These are phyloP conservation scores for Ellobius talpinus DNA, from an alignment of 2,113 vertebrate genomes.

Conservation along the genomic window DNA sequence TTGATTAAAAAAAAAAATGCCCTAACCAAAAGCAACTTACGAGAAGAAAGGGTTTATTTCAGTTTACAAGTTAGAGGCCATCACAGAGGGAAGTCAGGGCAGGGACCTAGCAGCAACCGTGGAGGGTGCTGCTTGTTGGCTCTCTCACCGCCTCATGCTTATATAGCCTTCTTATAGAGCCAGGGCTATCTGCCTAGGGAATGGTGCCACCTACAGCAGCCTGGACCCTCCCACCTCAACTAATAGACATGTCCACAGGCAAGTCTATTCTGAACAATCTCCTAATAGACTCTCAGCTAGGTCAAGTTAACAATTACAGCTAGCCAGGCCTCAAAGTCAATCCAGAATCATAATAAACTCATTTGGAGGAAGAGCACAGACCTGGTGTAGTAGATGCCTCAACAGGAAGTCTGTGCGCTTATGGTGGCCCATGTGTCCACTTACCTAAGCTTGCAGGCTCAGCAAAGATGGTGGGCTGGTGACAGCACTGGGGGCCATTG, in stretches of 20 bases:
- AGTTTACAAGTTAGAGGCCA: not conserved
- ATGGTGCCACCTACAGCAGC: not conserved
- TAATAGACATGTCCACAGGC: too few species aligned
- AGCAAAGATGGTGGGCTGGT: too few species aligned
- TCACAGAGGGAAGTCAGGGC: not conserved
- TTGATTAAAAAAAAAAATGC: not conserved
- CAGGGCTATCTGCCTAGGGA: not conserved
- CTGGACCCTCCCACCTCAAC: not conserved
- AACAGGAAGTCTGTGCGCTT: not conserved
- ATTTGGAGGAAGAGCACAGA: not conserved
- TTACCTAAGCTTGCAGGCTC: not conserved
- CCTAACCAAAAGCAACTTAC: not conserved
- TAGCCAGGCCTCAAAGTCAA: not conserved
- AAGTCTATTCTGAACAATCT: not conserved
- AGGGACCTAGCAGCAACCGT: not conserved
- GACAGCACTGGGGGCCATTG: not conserved
- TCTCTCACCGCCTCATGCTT: not conserved
- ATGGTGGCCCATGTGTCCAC: too few species aligned
- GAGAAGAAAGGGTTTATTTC: not conserved
- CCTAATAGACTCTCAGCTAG: too few species aligned
- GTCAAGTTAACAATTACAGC: not conserved
- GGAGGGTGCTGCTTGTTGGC: too few species aligned
- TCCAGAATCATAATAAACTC: not conserved
- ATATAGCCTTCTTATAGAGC: not conserved
- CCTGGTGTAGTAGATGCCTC: fast-evolving